Evolutionary conservation across 2,113 vertebrate species (phyloP), one percentile per base, ranked within the genome.

Genomic region (Peromyscus californicus): DNA sequence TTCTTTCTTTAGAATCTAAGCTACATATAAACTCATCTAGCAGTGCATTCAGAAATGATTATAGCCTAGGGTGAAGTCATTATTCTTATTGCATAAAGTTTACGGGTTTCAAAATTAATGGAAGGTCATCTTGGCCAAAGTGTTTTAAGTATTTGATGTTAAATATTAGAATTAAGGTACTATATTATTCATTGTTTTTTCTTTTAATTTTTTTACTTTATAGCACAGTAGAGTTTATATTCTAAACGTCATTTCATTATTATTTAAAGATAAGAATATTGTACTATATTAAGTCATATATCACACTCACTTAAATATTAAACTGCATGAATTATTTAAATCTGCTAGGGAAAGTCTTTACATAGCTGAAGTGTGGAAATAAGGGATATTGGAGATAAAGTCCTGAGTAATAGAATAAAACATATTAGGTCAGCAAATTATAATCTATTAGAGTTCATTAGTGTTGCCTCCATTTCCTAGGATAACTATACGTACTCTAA

Each of bases 201-300:
- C 45, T 39, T 10, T 21, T 91, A 75, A 7, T 72, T 72, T 72
- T 82, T 78, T 78, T 1, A 75, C 84, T 95, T 39, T 5, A 83
- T 12, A 90, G 6, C 9, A 91, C 1, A 78, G 51, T 69, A 87
- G 12, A 92, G 91, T 19, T 92, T n/a, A 93, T 78, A 93, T 61
- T 85, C 31, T 93, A 97, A 97, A 97, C 92, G 51, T 79, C 84
- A 96, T 74, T 95, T 83, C 57, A 95, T 94, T 96, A 92, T 92
- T 96, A 94, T 97, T 96, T 95, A 93, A 97, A 96, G 42, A 57
- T 45, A 88, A 5, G 9, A 96, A 59, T 95, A 92, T 96, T 95
- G 15, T 95, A 42, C 63, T 94, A 79, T 96, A 6, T 39, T 93
- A 89, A 93, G 36, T 91, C 79, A 97, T 96, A 85, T 92, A 94